Evolutionary conservation across 2,113 vertebrate genomes (phyloP), one percentile per base, ranked within the genome.

Genomic region (Serinus canaria): DNA sequence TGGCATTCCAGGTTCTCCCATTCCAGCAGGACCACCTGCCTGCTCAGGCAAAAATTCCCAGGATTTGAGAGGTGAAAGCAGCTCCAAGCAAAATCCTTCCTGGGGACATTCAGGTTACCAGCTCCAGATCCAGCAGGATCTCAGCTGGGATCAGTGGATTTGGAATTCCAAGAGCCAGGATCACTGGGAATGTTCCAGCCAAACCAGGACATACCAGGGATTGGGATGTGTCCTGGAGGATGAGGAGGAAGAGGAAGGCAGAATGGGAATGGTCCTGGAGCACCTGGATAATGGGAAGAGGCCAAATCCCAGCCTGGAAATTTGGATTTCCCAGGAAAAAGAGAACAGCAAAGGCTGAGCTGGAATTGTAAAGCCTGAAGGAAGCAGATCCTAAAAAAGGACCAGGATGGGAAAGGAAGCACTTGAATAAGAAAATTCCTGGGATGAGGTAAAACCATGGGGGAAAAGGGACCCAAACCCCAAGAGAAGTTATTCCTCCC

Each of bases 31-130:
- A 22, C 22, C 27, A 5, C 12, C 23, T 4, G 8, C 19, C 46
- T 10, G 3, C 31, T 62, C n/a, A 18, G 6, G 13, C 16, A 20
- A 49, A 33, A 46, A 49, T 13, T 78, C 39, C 66, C 50, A 21
- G 12, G 70, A 25, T 41, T 41, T 23, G 0, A 0, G 39, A 75
- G 66, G 25, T 6, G 14, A 41, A 55, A 82, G 12, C 1, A 0
- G 10, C 52, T 47, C 18, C 4, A 31, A 27, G 47, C 19, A 19
- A 56, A 66, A 15, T 4, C 20, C 46, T 70, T 30, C 39, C n/a
- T 1, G 39, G 11, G 33, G 30, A 64, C 11, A 0, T 6, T 43
- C 22, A 17, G 2, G 3, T 43, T 33, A n/a, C 69, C 67, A 25
- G 13, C 33, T 60, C 72, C 62, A 43, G 35, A 39, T 73, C 59